phyloP scores from a whole-genome alignment of 2,113 vertebrate species.

The Halcyon senegalensis region DNA sequence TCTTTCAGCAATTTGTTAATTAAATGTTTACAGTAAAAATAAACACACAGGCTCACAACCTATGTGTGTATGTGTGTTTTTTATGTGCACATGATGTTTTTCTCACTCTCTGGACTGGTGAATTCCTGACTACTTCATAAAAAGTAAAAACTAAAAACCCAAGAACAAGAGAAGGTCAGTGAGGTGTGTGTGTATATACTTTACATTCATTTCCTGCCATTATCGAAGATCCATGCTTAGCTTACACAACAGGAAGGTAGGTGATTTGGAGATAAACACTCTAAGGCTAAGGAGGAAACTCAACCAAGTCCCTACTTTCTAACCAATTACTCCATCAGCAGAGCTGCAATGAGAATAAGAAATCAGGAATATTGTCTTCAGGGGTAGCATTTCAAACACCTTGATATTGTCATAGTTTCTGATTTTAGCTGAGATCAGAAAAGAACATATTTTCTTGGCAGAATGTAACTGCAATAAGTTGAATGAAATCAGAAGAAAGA shows the following conservation, averaged over 20 bases:
- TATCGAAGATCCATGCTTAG: background rate
- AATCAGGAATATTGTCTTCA: background rate
- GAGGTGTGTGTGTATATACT: background rate
- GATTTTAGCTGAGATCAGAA: background rate
- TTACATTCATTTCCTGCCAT: background rate
- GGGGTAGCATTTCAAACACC: background rate
- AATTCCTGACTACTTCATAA: background rate
- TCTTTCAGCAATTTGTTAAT: background rate
- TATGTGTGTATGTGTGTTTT: accelerated
- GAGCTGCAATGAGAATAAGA: background rate
- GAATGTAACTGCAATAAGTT: background rate
- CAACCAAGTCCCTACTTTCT: background rate
- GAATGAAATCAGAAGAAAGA: background rate
- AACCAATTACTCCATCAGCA: background rate
- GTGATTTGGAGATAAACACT: background rate
- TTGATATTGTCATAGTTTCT: background rate
- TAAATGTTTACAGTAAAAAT: background rate
- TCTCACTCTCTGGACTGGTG: background rate
- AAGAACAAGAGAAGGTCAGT: background rate
- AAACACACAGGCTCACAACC: background rate
- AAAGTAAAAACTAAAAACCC: background rate
- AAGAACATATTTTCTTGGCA: background rate
- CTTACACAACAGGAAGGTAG: background rate
- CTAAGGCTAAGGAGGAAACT: background rate
- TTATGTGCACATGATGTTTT: background rate